phyloP scores from a whole-genome alignment of 1,140 invertebrate genomes.

The Magallana angulata region DNA sequence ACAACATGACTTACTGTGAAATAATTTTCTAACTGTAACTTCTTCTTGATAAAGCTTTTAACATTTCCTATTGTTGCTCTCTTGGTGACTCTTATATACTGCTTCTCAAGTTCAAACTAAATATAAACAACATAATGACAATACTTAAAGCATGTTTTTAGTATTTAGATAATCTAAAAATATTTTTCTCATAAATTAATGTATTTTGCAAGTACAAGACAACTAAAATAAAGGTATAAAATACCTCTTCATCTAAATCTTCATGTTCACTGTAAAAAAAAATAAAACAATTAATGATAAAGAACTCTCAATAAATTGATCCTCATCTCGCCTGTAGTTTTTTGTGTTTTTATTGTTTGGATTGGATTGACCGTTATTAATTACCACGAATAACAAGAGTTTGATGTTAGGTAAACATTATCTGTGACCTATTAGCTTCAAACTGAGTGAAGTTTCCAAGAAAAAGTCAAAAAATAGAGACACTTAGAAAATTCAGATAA shows the following conservation, averaged over 20 bases:
- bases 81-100: constrained; percentile 65
- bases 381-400: too few species aligned
- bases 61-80: constrained; percentile 64
- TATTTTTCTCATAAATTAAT: not conserved
- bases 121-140: constrained; percentile 35
- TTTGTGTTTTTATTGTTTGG: not conserved
- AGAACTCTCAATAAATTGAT: too few species aligned
- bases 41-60: constrained; percentile 62
- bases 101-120: constrained; percentile 63
- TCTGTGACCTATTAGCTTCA: too few species aligned
- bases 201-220: not conserved
- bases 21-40: constrained; percentile 58
- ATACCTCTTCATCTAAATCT: constrained; percentile 32
- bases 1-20: constrained; percentile 57
- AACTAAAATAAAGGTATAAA: not conserved
- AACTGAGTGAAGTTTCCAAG: too few species aligned
- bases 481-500: too few species aligned
- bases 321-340: too few species aligned
- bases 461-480: too few species aligned
- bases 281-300: not conserved
- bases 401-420: too few species aligned
- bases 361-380: not conserved
- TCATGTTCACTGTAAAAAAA: constrained; percentile 19
- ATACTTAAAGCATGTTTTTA: too few species aligned
- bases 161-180: too few species aligned